Conservation (phyloP, 2,888 invertebrate species). For the Drosophila meridionalis region DNA sequence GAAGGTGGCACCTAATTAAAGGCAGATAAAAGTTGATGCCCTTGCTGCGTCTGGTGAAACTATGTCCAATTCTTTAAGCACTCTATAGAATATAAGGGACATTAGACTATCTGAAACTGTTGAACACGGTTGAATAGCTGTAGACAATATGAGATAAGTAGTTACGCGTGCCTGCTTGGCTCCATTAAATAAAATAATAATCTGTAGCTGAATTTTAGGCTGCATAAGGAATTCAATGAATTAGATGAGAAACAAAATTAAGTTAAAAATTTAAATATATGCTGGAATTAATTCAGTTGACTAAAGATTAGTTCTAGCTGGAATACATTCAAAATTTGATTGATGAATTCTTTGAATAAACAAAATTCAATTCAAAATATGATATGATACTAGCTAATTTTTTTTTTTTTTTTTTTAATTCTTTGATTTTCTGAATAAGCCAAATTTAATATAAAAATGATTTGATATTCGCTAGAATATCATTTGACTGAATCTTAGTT, state of each 20-base stretch:
- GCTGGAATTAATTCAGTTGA: too few relatives aligned
- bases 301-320: not conserved
- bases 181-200: slow-evolving; percentile 1
- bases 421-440: too few relatives aligned
- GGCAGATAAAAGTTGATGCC: slow-evolving; percentile 20
- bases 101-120: slow-evolving; percentile 1
- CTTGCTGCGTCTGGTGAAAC: slow-evolving; percentile 17
- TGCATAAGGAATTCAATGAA: not conserved
- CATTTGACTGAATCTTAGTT: too few relatives aligned
- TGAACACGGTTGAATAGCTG: not conserved
- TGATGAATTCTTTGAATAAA: too few relatives aligned
- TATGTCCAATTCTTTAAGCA: slow-evolving; percentile 26
- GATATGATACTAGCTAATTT: too few relatives aligned
- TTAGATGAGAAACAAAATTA: not conserved
- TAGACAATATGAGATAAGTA: not conserved
- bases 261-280: not conserved
- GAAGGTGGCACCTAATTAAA: slow-evolving; percentile 63
- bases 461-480: too few relatives aligned
- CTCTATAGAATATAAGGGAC: slow-evolving; percentile 2
- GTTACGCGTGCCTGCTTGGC: not conserved
- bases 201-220: not conserved
- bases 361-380: too few relatives aligned
- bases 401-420: too few relatives aligned
- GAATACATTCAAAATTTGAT: too few relatives aligned
- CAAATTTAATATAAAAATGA: too few relatives aligned